Evolutionary conservation across 2,113 vertebrate genomes (phyloP).

Genomic region (Blennius ocellaris): DNA sequence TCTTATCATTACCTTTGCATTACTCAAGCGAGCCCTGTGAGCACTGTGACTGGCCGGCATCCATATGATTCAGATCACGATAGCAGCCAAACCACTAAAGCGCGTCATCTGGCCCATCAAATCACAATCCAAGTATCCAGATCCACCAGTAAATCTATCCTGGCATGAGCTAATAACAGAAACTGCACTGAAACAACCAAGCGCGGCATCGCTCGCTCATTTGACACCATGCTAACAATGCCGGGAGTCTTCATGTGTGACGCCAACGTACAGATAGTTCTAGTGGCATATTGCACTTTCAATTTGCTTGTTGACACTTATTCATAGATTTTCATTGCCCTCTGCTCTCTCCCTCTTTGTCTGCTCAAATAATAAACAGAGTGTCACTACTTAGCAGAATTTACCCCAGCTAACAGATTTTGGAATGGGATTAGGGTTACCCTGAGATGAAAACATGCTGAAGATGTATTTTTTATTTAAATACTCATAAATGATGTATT

Average conservation of each 20-base stretch:
- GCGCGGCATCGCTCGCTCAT: conserved; percentile 30
- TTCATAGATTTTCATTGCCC: conserved; percentile 39
- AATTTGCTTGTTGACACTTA: conserved; percentile 47
- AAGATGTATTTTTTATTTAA: too few relatives aligned
- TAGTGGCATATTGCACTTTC: conserved; percentile 49
- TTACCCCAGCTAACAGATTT: conserved; percentile 10
- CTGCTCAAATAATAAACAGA: conserved; percentile 41
- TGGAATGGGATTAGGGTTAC: too few relatives aligned
- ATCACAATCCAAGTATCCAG: conserved; percentile 49
- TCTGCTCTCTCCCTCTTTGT: conserved; percentile 13
- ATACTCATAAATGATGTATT: too few relatives aligned
- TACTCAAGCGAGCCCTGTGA: conserved; percentile 4
- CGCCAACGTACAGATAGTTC: conserved; percentile 35
- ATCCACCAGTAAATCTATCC: conserved; percentile 44
- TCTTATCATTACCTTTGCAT: conserved; percentile 24
- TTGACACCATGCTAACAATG: conserved; percentile 49
- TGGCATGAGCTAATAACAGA: conserved; percentile 42
- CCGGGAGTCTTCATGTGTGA: conserved; percentile 32
- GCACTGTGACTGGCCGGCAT: conserved; percentile 25
- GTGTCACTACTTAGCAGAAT: conserved; percentile 28
- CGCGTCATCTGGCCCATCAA: conserved; percentile 59
- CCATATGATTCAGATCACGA: conserved; percentile 38
- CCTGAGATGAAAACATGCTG: conserved; percentile 21
- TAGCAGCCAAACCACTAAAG: conserved; percentile 42
- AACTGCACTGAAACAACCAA: conserved; percentile 37